Evolutionary conservation across 2,888 invertebrate species (phyloP), one percentile per base, ranked within the genome.

Genomic region (Marasmarcha lunaedactyla): DNA sequence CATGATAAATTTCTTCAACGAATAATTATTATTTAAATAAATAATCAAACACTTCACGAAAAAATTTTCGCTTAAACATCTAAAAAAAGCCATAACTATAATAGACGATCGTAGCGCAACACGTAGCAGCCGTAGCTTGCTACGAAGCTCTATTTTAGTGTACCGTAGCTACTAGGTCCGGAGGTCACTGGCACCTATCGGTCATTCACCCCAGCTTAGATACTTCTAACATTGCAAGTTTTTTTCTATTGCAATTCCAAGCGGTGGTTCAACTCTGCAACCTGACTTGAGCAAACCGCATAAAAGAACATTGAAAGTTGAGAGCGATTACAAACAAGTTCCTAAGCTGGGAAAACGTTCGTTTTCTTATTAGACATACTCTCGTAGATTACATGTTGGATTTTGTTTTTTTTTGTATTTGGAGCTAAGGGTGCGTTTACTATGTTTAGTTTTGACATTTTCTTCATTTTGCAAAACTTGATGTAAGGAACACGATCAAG

Each of bases 201-300:
- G 78, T 81, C 81, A 79, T 62, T 81, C 79, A 78, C 76, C 81
- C 60, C 70, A 63, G 71, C 74, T 77, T 79, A 79, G 77, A 79
- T 76, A 72, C 30, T 30, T 78, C 79, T 79, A 77, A 78, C 72
- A 63, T 64, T 69, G 71, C 69, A 67, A 56, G 57, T 78, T 76
- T 78, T 71, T 78, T 81, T 73, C 71, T 78, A 72, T 72, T 67
- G 55, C 71, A 57, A 78, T 78, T 79, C 64, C 67, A 64, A 63
- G 64, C 52, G 59, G 59, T 60, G 61, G 59, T 46, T 57, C 55
- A 55, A 54, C 50, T 56, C 55, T 55, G 53, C 44, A 46, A 49
- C 44, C 42, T 42, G 43, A 30, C 30, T 39, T 46, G 45, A 46
- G 43, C 42, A 45, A 40, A 44, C 46, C 36, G 45, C 42, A 20